These are phyloP conservation scores for Erannis defoliaria DNA, from an alignment of 2,888 invertebrate genomes.

Conservation along the genomic window DNA sequence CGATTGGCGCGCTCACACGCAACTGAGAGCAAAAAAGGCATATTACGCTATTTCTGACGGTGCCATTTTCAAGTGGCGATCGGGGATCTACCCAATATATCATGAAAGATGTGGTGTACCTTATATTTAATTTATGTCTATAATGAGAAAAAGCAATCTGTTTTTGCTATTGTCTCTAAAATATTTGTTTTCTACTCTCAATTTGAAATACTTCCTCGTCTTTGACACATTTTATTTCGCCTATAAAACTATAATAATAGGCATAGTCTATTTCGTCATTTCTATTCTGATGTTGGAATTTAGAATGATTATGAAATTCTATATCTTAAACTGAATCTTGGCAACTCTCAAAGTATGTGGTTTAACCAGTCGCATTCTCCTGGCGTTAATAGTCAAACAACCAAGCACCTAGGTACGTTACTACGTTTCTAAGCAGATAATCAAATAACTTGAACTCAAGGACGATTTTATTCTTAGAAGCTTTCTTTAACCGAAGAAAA, in stretches of 20 bases:
- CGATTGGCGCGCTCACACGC: no score
- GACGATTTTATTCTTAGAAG: not conserved
- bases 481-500: not conserved
- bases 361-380: constrained; percentile 31
- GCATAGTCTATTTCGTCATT: constrained; percentile 8
- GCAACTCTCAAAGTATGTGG: constrained; percentile 29
- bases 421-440: not conserved
- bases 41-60: no score
- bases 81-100: no score
- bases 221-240: not conserved
- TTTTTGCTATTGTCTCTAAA: not conserved
- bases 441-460: not conserved
- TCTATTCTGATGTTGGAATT: constrained; percentile 28
- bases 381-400: not conserved
- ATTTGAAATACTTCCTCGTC: not conserved
- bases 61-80: no score
- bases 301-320: constrained; percentile 30
- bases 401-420: not conserved
- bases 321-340: constrained; percentile 25
- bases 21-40: no score
- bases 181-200: not conserved
- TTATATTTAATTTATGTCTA: no score
- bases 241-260: constrained; percentile 7
- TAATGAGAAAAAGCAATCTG: no score
- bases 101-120: no score